Evolutionary conservation across 2,113 vertebrate genomes (phyloP), one percentile per base, ranked within the genome.

Genomic region (Vireo altiloquus): DNA sequence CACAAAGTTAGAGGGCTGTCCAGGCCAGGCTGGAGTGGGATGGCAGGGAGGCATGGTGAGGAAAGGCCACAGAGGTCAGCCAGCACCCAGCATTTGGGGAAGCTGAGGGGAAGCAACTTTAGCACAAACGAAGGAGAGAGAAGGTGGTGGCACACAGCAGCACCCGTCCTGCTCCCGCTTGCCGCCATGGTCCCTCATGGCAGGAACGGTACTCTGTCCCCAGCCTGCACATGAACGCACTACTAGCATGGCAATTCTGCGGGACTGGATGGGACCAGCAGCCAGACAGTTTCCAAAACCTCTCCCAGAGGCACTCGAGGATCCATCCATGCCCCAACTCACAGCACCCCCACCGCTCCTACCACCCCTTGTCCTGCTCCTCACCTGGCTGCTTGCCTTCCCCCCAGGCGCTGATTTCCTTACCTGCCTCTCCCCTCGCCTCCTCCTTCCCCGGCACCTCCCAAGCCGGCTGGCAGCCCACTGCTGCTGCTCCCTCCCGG

Each of bases 181-280:
- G 5, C 18, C 31, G 40, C 25, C 17, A 0, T 1, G 25, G n/a
- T 13, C 4, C 6, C 57, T 24, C 64, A 23, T 9, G 12, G 22
- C 16, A 5, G n/a, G 21, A 66, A 44, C 0, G 0, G 53, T 46
- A 24, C 40, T 31, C 57, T 10, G 2, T 47, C 40, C 76, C 46
- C 76, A 57, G 27, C 59, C 50, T 16, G 15, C 18, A 31, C 0
- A 1, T 1, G 13, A 76, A 33, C 63, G 54, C 2, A 1, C 18
- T 42, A 14, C 30, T 4, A 3, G 40, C 17, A 31, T 0, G 0
- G 49, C 31, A 84, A 3, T n/a, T 44, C 11, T 7, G 11, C 1
- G 3, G 42, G 12, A 60, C 44, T 37, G 30, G 18, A 60, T 5
- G 46, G 42, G 46, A 65, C 15, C 50, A 54, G 28, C 50, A 56